These are phyloP conservation scores for Nanorana parkeri DNA, from an alignment of 2,113 vertebrate species.

Conservation along the genomic window DNA sequence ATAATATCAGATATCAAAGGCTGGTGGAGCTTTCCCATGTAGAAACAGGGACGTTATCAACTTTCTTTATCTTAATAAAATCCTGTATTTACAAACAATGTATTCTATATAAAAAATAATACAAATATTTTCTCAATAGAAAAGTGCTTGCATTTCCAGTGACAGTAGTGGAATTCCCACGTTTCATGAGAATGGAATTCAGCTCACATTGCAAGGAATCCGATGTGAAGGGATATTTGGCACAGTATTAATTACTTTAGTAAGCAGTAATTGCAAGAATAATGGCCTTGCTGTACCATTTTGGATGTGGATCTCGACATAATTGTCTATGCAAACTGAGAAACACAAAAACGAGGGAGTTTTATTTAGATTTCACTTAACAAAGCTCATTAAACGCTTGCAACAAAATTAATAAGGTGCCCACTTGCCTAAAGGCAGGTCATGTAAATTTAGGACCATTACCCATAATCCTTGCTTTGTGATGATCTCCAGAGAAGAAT, in stretches of 20 bases:
- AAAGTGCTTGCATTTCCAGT: slow-evolving; percentile 34
- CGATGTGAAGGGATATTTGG: slow-evolving; percentile 56
- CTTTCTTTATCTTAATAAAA: slow-evolving; percentile 34
- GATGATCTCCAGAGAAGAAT: background rate
- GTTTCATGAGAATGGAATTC: slow-evolving; percentile 58
- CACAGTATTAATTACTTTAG: slow-evolving; percentile 58
- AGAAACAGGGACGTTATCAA: background rate
- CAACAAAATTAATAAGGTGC: slow-evolving; percentile 19
- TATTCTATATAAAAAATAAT: slow-evolving; percentile 42
- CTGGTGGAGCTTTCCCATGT: slow-evolving; percentile 44
- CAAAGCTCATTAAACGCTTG: slow-evolving; percentile 24
- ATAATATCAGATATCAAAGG: slow-evolving; percentile 43
- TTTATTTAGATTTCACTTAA: background rate
- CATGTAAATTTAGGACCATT: slow-evolving; percentile 14
- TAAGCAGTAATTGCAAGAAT: slow-evolving; percentile 49
- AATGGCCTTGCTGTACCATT: slow-evolving; percentile 31
- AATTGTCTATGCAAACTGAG: slow-evolving; percentile 24
- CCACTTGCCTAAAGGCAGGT: slow-evolving; percentile 11
- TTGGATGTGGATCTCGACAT: slow-evolving; percentile 15
- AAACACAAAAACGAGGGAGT: background rate
- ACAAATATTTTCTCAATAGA: slow-evolving; percentile 1
- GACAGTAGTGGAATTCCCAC: slow-evolving; percentile 47
- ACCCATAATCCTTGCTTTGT: slow-evolving; percentile 15
- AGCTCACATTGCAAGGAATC: slow-evolving; percentile 54
- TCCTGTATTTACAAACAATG: slow-evolving; percentile 47